These are phyloP conservation scores for Melanchra persicariae DNA, from an alignment of 2,888 invertebrate genomes.

Conservation along the genomic window DNA sequence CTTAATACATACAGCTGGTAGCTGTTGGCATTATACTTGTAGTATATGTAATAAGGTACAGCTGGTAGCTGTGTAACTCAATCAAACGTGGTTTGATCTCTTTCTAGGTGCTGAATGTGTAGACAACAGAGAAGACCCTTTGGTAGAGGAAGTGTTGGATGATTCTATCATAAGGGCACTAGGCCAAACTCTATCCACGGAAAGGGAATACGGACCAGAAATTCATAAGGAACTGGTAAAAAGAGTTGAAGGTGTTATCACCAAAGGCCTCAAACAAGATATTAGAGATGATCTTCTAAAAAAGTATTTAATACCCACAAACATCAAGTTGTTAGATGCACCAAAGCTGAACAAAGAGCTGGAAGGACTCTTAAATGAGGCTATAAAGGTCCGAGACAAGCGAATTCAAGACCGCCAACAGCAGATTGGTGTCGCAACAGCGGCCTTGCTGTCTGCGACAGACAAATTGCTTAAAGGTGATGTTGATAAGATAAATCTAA, in stretches of 20 bases:
- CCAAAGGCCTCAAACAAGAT: not conserved
- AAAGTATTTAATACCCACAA: too few relatives aligned
- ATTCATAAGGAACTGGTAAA: conserved; percentile 12
- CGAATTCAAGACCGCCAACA: not conserved
- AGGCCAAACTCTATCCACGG: not conserved
- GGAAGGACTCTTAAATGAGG: not conserved
- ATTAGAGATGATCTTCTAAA: not conserved
- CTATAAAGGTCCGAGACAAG: conserved; percentile 12
- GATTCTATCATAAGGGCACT: not conserved
- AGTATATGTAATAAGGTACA: too few relatives aligned
- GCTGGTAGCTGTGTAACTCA: too few relatives aligned
- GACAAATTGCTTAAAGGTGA: too few relatives aligned
- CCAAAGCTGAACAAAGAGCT: conserved; percentile 1
- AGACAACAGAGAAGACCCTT: not conserved
- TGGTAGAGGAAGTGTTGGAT: not conserved
- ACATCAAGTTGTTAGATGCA: not conserved
- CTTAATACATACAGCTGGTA: too few relatives aligned
- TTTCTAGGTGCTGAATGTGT: too few relatives aligned
- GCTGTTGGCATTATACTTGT: too few relatives aligned
- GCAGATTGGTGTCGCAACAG: too few relatives aligned
- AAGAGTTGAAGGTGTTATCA: conserved; percentile 12
- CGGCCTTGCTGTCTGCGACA: too few relatives aligned
- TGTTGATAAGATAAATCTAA: too few relatives aligned
- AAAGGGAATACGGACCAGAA: conserved; percentile 14
- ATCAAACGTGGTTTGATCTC: too few relatives aligned